Evolutionary conservation across 2,888 invertebrate genomes (phyloP).

Genomic region (Orchesella flavescens): DNA sequence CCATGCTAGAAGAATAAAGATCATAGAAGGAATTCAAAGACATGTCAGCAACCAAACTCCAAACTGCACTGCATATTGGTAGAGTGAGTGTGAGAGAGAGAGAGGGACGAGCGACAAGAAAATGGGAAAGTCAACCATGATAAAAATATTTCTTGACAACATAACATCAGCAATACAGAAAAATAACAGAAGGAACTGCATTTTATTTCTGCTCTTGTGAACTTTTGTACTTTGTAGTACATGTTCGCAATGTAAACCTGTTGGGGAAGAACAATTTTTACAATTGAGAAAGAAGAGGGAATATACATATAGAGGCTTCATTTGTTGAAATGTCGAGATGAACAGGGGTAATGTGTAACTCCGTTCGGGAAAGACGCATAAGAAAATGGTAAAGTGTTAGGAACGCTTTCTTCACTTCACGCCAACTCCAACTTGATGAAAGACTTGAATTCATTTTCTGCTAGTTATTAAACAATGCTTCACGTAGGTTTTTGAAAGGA

Average conservation of each 20-base stretch:
- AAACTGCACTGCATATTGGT: background rate
- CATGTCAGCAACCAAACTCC: constrained; percentile 18
- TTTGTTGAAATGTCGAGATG: too few relatives aligned
- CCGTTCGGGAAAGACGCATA: too few relatives aligned
- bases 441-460: too few relatives aligned
- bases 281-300: background rate
- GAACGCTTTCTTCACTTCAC: too few relatives aligned
- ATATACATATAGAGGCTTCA: too few relatives aligned
- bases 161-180: background rate
- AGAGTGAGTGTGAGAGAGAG: too few relatives aligned
- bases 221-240: background rate
- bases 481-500: too few relatives aligned
- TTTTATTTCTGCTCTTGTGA: background rate
- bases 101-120: background rate
- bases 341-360: too few relatives aligned
- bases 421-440: too few relatives aligned
- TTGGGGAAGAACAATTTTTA: background rate
- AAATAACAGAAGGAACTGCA: background rate
- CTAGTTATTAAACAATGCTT: too few relatives aligned
- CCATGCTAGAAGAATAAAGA: constrained; percentile 71
- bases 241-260: background rate
- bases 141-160: background rate
- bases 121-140: background rate
- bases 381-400: too few relatives aligned
- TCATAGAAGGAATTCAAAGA: constrained; percentile 61